phyloP scores from a whole-genome alignment of 2,888 invertebrate genomes.

The Mantis religiosa region DNA sequence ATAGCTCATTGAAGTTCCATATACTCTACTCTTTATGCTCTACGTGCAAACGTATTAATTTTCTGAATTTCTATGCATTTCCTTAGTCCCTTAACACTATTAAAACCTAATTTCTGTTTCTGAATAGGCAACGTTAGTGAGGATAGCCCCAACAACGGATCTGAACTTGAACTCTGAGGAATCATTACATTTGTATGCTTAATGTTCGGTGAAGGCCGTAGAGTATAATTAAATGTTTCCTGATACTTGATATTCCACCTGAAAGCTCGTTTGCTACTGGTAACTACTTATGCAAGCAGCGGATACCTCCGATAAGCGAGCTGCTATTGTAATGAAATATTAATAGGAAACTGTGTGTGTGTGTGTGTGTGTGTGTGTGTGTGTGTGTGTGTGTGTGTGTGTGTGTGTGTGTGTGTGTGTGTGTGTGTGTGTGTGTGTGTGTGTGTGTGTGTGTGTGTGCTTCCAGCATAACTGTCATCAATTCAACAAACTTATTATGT shows the following conservation, averaged over 20 bases:
- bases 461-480: constrained; percentile 12
- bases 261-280: not conserved
- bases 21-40: no score
- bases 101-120: no score
- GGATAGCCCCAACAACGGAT: no score
- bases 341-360: constrained; percentile 13
- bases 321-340: constrained; percentile 5
- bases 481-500: constrained; percentile 13
- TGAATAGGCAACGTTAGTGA: no score
- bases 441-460: constrained; percentile 9
- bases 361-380: constrained; percentile 1
- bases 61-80: no score
- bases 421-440: constrained; percentile 7
- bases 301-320: constrained; percentile 5
- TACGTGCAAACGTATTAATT: no score
- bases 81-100: no score
- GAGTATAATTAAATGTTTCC: not conserved
- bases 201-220: not conserved
- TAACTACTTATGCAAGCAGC: constrained; percentile 10
- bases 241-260: not conserved
- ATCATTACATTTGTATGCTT: not conserved
- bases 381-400: constrained; percentile 7
- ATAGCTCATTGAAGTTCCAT: no score
- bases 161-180: no score
- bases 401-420: constrained; percentile 4